Base-by-base conservation (phyloP, 2,888 invertebrate species). In the Sarcophaga variegata region DNA sequence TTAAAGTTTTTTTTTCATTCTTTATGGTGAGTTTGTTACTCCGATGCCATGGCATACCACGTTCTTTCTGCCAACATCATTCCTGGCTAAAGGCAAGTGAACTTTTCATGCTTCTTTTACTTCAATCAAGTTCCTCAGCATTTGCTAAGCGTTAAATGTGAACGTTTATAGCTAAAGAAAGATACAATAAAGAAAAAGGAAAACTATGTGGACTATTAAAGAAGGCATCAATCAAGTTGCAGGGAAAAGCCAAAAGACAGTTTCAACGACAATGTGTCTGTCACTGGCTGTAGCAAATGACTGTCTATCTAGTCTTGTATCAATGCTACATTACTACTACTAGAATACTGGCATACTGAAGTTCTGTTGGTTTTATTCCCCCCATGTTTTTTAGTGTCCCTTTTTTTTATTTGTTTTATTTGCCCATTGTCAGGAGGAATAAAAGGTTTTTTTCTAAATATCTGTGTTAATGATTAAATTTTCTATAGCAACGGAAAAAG, bases 401-500 rank as follows among this genome's bases (percentile, higher is more conserved):
- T 20, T 80, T 66, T 80, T 66, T 49, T 12, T 20, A 37, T 60
- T 59, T n/a, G 47, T 45, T 59, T 49, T 12, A 8, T n/a, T 25
- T 25, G 25, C 12, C 14, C 62, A 60, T 71, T 14, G 63, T 54
- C 72, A 72, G 81, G 62, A 54, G 81, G 62, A 54, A 69, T 54
- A 54, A 17, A 54, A 54, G 17, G 4, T 14, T 14, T 0, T 14
- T 54, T 8, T 59, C 1, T n/a, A 14, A 14, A 25, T 45, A 82
- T 82, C 70, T 63, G 76, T 82, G 81, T 70, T 82, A 82, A 82
- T 82, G 76, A 70, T 74, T 76, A 70, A 63, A 70, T 17, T 54
- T 20, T 75, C 22, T 17, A 1, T 1, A 54, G 17, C 5, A n/a
- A 70, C 69, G 75, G 81, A 66, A 80, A 80, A 63, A 75, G 62